These are phyloP conservation scores for Gasterosteus nipponicus DNA, from an alignment of 2,113 vertebrate genomes.

Conservation along the genomic window DNA sequence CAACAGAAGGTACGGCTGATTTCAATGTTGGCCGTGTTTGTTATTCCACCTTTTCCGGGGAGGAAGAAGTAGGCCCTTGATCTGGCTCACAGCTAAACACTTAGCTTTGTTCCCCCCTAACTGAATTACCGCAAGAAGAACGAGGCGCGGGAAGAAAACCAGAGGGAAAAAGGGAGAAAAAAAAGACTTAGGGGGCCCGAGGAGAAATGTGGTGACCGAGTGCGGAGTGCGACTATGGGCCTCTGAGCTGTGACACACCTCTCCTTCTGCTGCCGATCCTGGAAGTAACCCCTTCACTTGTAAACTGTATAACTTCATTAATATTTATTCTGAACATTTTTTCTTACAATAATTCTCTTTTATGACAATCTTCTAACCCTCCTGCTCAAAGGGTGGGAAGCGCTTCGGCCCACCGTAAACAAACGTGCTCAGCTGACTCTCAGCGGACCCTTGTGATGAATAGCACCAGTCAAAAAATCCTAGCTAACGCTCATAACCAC, in stretches of 20 bases:
- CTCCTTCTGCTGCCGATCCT: conserved; percentile 13
- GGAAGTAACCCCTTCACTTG: neutral
- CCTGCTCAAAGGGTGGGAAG: conserved; percentile 47
- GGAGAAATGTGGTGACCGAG: conserved; percentile 67
- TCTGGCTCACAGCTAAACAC: conserved; percentile 82
- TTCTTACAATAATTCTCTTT: conserved; percentile 8
- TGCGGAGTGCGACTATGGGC: conserved; percentile 49
- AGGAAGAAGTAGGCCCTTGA: conserved; percentile 84
- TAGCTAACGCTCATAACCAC: conserved; percentile 60
- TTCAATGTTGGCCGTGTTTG: conserved; percentile 79
- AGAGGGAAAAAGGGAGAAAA: conserved; percentile 41
- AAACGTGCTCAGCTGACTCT: conserved; percentile 60
- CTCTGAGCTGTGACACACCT: conserved; percentile 20
- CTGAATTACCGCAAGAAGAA: conserved; percentile 75
- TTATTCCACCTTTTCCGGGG: conserved; percentile 83
- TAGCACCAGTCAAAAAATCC: conserved; percentile 67
- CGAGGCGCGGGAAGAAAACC: conserved; percentile 55
- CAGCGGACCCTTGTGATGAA: conserved; percentile 70
- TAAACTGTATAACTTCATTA: neutral
- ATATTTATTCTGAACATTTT: neutral
- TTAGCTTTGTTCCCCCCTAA: conserved; percentile 81
- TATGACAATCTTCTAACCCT: conserved; percentile 31
- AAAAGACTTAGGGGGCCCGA: conserved; percentile 49
- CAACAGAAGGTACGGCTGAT: conserved; percentile 82
- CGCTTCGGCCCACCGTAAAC: conserved; percentile 61